Base-by-base conservation (phyloP, 2,113 vertebrate genomes). In the Cariama cristata region DNA sequence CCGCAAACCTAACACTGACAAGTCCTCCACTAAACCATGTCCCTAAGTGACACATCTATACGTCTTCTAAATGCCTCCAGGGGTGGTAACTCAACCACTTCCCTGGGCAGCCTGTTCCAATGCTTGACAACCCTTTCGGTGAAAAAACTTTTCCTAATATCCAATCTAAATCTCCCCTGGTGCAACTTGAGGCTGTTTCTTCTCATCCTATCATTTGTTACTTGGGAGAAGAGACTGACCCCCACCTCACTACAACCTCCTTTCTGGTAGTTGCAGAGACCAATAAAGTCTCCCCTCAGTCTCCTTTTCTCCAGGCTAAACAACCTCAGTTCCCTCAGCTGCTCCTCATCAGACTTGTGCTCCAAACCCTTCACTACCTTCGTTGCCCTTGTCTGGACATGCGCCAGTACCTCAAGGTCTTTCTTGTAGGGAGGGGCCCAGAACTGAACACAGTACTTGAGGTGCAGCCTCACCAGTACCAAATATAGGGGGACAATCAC, bases 91-190 rank as follows among this genome's bases (percentile, higher is more conserved):
- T 82, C 45, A 8, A 81, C 11, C 21, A 24, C 32, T 50, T 66
- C 21, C 16, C 72, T 35, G 38, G 3, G 4, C 19, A 42, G 11
- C 13, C 52, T 79, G 5, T 12, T 69, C 55, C 49, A 28, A 0
- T 24, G 12, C 4, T 32, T 44, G 4, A 44, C 0, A 4, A 28
- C 9, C 0, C 4, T 81, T 44, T n/a, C 0, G 0, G 6, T 60
- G 9, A 71, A 71, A 13, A 50, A 14, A 1, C 27, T 81, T 80
- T 77, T 67, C 42, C 22, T 38, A 10, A 69, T 63, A 38, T 44
- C 12, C 27, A 27, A 22, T 10, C 4, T 77, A 49, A 79, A 59
- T 12, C 2, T 44, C 15, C 1, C 8, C 15, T 45, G 23, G 8
- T 0, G 0, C 8, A 55, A 21, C 30, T 44, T 40, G 32, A 86